Percentiles rank a stretch among this genome's conserved stretches.
phyloP scores from a whole-genome alignment of 2,113 vertebrate species.

The Loxodonta africana region DNA sequence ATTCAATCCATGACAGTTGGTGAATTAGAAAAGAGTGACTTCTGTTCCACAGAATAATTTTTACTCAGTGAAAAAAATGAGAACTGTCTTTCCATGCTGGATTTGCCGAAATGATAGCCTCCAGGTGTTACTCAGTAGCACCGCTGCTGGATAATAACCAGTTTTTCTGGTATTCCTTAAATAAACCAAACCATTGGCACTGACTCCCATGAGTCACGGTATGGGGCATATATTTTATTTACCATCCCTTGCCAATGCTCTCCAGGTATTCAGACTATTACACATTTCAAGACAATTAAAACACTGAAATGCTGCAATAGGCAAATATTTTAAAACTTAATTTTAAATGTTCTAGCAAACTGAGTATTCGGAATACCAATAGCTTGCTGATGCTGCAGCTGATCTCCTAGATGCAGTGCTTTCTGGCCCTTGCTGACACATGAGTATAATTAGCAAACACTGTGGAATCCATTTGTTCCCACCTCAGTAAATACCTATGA shows the following conservation, averaged over 20 bases:
- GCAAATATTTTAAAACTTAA: constrained; percentile 62
- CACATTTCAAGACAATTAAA: constrained; percentile 60
- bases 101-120: neutral
- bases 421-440: neutral
- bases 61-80: constrained; percentile 16
- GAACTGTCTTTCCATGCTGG: neutral
- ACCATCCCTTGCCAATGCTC: neutral
- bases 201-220: neutral
- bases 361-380: constrained; percentile 41
- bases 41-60: constrained; percentile 6
- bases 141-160: neutral
- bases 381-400: neutral
- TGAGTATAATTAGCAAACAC: constrained; percentile 33
- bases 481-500: constrained; percentile 36
- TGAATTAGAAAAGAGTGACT: neutral
- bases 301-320: constrained; percentile 59
- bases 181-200: neutral
- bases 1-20: too few species aligned
- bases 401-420: neutral
- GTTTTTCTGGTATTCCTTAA: neutral
- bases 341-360: constrained; percentile 59
- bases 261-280: constrained; percentile 12
- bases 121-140: neutral
- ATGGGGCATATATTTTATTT: constrained; percentile 17
- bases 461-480: constrained; percentile 5